Conservation (phyloP, 2,113 vertebrate species). For the Myocastor coypus region DNA sequence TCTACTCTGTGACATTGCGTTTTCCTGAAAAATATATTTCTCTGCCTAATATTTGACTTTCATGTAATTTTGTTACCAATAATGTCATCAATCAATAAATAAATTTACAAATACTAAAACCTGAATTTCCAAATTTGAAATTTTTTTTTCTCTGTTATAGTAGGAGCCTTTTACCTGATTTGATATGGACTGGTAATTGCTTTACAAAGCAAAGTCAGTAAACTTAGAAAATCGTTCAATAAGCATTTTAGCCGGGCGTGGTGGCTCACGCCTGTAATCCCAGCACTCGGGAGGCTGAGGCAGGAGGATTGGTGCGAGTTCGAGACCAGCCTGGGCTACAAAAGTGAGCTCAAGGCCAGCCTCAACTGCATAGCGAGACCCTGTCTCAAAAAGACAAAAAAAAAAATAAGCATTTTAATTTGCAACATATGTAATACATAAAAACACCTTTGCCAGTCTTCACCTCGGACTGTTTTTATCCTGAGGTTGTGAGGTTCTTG, state of each 20-base stretch:
- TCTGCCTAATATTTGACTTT: constrained; percentile 22
- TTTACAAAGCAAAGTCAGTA: constrained; percentile 34
- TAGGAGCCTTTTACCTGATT: background rate
- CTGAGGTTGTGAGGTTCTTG: background rate
- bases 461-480: background rate
- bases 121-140: constrained; percentile 10
- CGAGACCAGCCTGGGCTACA: no score
- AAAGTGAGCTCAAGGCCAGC: no score
- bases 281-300: no score
- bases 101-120: constrained; percentile 46
- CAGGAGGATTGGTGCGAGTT: no score
- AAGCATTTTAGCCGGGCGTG: constrained; percentile 30
- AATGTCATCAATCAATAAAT: background rate
- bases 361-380: no score
- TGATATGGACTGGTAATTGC: constrained; percentile 9
- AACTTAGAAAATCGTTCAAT: constrained; percentile 7
- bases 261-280: no score
- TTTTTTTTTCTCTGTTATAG: background rate
- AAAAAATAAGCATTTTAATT: constrained; percentile 40
- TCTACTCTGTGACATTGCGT: background rate
- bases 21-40: constrained; percentile 2
- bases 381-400: no score
- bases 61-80: background rate
- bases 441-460: background rate
- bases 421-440: background rate